Conservation (phyloP, 1,140 invertebrate genomes). For the Argopecten irradians region DNA sequence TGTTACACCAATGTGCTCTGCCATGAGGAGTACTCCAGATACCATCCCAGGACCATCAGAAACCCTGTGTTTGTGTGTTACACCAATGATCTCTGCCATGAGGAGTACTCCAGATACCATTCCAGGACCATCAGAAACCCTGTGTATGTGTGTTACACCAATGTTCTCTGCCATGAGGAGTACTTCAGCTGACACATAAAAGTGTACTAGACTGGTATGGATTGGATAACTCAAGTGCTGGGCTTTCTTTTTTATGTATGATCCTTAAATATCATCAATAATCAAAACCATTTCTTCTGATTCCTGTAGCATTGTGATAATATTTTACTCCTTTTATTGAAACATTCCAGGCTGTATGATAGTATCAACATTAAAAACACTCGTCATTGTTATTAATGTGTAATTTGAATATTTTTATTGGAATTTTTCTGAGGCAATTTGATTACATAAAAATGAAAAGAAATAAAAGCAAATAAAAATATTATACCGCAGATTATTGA, state of each 20-base stretch:
- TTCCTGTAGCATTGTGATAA: neutral
- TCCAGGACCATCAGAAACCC: too few species aligned
- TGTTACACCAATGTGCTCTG: too few species aligned
- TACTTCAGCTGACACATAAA: too few species aligned
- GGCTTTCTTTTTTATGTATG: neutral
- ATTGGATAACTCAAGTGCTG: neutral
- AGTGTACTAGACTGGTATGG: neutral
- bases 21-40: too few species aligned
- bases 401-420: neutral
- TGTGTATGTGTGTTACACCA: too few species aligned
- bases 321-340: neutral
- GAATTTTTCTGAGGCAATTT: neutral
- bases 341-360: neutral
- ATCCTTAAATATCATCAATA: neutral
- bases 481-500: neutral
- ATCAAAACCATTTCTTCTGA: neutral
- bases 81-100: too few species aligned
- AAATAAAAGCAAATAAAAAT: neutral
- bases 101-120: too few species aligned
- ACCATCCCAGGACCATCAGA: too few species aligned
- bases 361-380: too few species aligned
- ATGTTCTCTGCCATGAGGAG: too few species aligned
- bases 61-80: too few species aligned
- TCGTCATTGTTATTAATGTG: neutral
- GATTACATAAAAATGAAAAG: neutral